Percentiles rank a stretch among this genome's conserved stretches.
Evolutionary conservation across 2,888 invertebrate species (phyloP).

Genomic region (Pollenia labialis): DNA sequence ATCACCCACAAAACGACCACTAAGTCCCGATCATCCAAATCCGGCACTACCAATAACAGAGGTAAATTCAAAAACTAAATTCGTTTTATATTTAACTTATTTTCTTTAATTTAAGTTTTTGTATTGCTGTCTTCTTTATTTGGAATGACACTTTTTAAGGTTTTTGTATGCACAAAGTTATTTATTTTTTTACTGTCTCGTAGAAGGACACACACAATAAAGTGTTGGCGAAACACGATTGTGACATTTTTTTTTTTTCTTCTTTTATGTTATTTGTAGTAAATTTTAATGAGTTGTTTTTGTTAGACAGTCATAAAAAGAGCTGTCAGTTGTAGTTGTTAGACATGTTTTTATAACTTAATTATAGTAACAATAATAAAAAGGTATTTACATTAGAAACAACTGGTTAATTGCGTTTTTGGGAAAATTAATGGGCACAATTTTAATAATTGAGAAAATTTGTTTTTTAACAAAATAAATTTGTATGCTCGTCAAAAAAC

Average conservation of each 20-base stretch:
- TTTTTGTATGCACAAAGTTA: conserved; percentile 24
- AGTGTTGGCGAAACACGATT: conserved; percentile 20
- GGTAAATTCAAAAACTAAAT: conserved; percentile 81
- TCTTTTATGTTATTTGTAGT: conserved; percentile 5
- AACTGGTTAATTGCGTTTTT: neutral
- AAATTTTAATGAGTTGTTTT: conserved; percentile 32
- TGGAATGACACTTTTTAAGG: conserved; percentile 46
- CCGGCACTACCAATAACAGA: conserved; percentile 88
- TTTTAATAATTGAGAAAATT: no score
- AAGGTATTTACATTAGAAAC: no score
- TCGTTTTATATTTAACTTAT: conserved; percentile 19
- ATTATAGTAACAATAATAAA: neutral
- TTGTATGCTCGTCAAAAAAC: no score
- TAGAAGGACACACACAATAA: neutral
- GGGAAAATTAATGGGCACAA: no score
- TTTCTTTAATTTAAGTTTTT: neutral
- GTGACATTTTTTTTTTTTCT: neutral
- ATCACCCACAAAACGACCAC: conserved; percentile 85
- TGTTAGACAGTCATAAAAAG: conserved; percentile 23
- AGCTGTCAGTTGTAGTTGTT: conserved; percentile 22
- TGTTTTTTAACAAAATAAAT: no score
- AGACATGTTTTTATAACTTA: conserved; percentile 6
- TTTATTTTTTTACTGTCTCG: neutral
- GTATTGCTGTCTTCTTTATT: conserved; percentile 13
- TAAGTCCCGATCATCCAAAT: conserved; percentile 88